Base-by-base conservation (phyloP, 2,113 vertebrate species). In the Pygoscelis adeliae region DNA sequence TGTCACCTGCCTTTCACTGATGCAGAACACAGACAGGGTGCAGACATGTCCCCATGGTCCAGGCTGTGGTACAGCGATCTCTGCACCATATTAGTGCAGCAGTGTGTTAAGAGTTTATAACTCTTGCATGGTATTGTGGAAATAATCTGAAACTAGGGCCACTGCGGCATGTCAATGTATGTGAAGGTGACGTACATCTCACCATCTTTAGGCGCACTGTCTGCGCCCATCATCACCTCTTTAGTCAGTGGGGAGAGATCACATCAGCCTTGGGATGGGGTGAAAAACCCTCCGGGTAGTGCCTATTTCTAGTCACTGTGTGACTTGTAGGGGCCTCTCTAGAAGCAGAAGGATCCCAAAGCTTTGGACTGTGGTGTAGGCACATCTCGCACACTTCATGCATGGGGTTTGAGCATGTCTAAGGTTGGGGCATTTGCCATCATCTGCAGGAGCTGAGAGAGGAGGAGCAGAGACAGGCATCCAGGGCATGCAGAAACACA, bases 401-500 rank as follows among this genome's bases (percentile, higher is more conserved):
- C 29, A 10, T 0, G 3, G 40, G 7, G 11, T 72, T 29, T 56
- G 26, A 50, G 23, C 0, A 0, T 19, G 40, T 17, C 47, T 34
- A 12, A 15, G 13, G 9, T 3, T 47, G 61, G 18, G 32, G 15
- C 16, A 25, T 72, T 38, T 89, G n/a, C 38, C 42, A 19, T 5
- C 15, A n/a, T 7, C 42, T n/a, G 19, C 29, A n/a, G 19, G 50
- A 74, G 27, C 25, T 67, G 40, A n/a, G 59, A 9, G n/a, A n/a
- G 52, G 36, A 56, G 20, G 30, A 55, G 44, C 13, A 32, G 56
- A 62, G 36, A 17, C 16, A 29, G 29, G 15, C 0, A 0, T n/a
- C 32, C 27, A 38, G 9, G 6, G 1, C 9, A 20, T 40, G 13
- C 32, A 52, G 36, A 47, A 58, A 5, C 5, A 9, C 15, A 32